Evolutionary conservation across 1,140 invertebrate genomes (phyloP).

Genomic region (Ooceraea biroi): DNA sequence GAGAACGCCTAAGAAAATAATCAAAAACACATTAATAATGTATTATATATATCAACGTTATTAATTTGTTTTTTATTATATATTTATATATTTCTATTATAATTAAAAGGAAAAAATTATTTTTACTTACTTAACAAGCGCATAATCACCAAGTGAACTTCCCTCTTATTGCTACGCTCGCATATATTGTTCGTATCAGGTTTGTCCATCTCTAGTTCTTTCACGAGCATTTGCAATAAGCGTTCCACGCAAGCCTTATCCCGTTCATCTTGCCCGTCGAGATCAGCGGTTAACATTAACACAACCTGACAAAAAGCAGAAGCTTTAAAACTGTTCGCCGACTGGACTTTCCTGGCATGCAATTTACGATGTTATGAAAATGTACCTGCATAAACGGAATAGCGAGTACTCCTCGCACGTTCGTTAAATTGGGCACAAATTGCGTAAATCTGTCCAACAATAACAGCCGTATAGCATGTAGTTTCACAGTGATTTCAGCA

Average conservation of each 20-base stretch:
- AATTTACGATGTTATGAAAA: constrained; percentile 48
- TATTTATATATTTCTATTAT: constrained; percentile 35
- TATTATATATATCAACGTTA: background rate
- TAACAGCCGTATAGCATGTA: constrained; percentile 87
- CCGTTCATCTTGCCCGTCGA: constrained; percentile 93
- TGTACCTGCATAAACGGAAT: constrained; percentile 95
- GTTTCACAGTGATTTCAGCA: constrained; percentile 81
- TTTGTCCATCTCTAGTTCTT: constrained; percentile 92
- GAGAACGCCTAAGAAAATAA: constrained; percentile 88
- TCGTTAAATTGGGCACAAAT: constrained; percentile 88
- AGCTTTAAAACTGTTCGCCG: constrained; percentile 13
- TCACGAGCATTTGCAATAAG: constrained; percentile 91
- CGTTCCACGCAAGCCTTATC: constrained; percentile 92
- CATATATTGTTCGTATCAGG: constrained; percentile 87
- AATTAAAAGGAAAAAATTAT: constrained; percentile 64
- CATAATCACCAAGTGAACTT: constrained; percentile 96
- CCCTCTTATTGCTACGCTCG: constrained; percentile 89
- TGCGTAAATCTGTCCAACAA: constrained; percentile 88
- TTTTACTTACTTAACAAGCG: constrained; percentile 89
- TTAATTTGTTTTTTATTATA: no score
- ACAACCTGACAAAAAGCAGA: constrained; percentile 88
- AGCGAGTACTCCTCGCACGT: constrained; percentile 92
- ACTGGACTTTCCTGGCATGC: constrained; percentile 64
- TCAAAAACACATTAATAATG: constrained; percentile 49
- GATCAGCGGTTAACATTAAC: constrained; percentile 95